These are phyloP conservation scores for Microctonus brassicae DNA, from an alignment of 2,888 invertebrate genomes.

Conservation along the genomic window DNA sequence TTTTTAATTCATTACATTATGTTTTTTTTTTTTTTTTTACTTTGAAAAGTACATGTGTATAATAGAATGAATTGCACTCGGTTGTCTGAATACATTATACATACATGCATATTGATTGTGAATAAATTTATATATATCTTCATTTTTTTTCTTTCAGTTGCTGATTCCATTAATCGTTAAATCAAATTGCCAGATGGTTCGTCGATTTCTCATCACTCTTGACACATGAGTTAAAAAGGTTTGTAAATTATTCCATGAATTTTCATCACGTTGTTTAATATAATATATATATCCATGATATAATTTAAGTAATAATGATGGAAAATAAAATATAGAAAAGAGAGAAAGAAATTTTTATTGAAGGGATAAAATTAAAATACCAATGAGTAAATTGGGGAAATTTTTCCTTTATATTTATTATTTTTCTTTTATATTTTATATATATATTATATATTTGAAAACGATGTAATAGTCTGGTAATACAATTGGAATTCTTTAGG, in stretches of 20 bases:
- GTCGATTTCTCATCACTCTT: not conserved
- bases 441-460: not conserved
- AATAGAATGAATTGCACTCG: not conserved
- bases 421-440: not conserved
- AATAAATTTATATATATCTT: not conserved
- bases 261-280: not conserved
- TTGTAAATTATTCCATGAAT: conserved; percentile 18
- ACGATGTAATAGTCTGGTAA: conserved; percentile 8
- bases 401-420: not conserved
- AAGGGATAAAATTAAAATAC: not conserved
- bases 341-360: not conserved
- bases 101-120: not conserved
- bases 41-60: not conserved
- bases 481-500: conserved; percentile 33
- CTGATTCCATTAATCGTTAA: not conserved
- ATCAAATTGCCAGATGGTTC: conserved; percentile 2
- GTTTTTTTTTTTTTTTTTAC: not conserved
- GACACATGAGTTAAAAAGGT: not conserved
- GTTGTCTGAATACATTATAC: not conserved
- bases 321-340: not conserved
- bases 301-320: not conserved
- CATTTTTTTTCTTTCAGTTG: conserved; percentile 22
- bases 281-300: too few relatives aligned
- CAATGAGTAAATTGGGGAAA: not conserved
- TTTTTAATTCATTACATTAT: too few relatives aligned